These are phyloP conservation scores for Epizoanthus scotinus DNA, from an alignment of 92 coral and sea anemone species.

Conservation along the genomic window DNA sequence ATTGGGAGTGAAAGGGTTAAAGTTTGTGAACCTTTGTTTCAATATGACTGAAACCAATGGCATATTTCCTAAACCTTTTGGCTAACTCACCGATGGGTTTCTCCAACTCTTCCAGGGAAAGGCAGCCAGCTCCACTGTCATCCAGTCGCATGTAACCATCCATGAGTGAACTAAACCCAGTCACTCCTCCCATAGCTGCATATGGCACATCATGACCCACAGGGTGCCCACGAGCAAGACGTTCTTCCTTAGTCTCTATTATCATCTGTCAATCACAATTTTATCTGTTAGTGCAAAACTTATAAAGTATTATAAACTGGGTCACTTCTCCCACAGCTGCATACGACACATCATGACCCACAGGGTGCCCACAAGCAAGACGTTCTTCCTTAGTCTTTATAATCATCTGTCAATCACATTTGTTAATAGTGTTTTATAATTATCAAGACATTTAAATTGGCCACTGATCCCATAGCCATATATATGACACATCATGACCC, in stretches of 20 bases:
- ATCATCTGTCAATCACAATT: conserved; percentile 60
- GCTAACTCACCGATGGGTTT: conserved; percentile 68
- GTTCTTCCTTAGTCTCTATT: conserved; percentile 91
- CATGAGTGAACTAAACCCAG: conserved; percentile 93
- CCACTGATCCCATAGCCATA: conserved; percentile 96
- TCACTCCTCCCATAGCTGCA: conserved; percentile 98
- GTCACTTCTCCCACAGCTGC: conserved; percentile 54
- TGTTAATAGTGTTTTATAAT: conserved; percentile 56
- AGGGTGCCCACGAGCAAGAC: conserved; percentile 87
- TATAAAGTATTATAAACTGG: not conserved
- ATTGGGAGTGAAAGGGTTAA: no score
- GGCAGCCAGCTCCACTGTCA: conserved; percentile 95
- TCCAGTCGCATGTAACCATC: conserved; percentile 97
- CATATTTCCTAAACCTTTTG: not conserved
- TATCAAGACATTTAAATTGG: conserved; percentile 94
- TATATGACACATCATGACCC: conserved; percentile 96
- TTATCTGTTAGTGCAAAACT: no score
- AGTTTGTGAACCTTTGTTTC: no score
- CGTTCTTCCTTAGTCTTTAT: conserved; percentile 65
- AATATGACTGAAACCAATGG: not conserved
- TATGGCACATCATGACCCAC: conserved; percentile 97
- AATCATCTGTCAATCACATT: conserved; percentile 52
- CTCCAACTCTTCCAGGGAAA: conserved; percentile 70
- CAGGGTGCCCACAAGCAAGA: not conserved
- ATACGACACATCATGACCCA: conserved; percentile 49